Evolutionary conservation across 37 sponge, comb jelly and placozoan genomes (phyloP).

Genomic region (Spongia lamella): DNA sequence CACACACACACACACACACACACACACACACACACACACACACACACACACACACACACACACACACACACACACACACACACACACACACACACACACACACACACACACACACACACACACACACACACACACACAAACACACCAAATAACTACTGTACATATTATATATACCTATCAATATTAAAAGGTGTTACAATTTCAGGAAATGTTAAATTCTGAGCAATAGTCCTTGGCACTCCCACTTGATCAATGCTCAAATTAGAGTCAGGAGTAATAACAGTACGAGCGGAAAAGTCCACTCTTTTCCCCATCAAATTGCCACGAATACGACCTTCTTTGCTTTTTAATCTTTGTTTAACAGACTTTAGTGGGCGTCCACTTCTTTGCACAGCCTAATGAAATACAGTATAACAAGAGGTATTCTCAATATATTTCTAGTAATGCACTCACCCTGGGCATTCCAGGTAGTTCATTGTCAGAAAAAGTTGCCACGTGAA

Average conservation of each 20-base stretch:
- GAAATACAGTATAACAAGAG: not conserved
- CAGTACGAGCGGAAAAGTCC: conserved; percentile 99
- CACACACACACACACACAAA: not conserved
- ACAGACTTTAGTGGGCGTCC: conserved; percentile 96
- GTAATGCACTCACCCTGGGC: not conserved
- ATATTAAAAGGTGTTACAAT: conserved; percentile 98
- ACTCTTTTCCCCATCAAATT: conserved; percentile 99
- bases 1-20: too few relatives aligned
- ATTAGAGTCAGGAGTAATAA: conserved; percentile 98
- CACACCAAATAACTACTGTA: not conserved
- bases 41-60: too few relatives aligned
- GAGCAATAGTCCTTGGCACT: conserved; percentile 94
- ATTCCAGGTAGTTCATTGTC: conserved; percentile 93
- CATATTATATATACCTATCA: conserved; percentile 65
- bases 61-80: too few relatives aligned
- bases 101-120: conserved; percentile 9
- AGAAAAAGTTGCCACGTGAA: conserved; percentile 91
- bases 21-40: too few relatives aligned
- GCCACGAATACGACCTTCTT: conserved; percentile 97
- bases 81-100: not conserved
- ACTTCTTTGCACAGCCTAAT: conserved; percentile 87
- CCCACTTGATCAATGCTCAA: conserved; percentile 96
- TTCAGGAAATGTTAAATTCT: conserved; percentile 97
- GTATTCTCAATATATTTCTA: not conserved
- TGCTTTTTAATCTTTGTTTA: conserved; percentile 95